Evolutionary conservation across 2,888 invertebrate genomes (phyloP).

Genomic region (Parasteatoda lunata): DNA sequence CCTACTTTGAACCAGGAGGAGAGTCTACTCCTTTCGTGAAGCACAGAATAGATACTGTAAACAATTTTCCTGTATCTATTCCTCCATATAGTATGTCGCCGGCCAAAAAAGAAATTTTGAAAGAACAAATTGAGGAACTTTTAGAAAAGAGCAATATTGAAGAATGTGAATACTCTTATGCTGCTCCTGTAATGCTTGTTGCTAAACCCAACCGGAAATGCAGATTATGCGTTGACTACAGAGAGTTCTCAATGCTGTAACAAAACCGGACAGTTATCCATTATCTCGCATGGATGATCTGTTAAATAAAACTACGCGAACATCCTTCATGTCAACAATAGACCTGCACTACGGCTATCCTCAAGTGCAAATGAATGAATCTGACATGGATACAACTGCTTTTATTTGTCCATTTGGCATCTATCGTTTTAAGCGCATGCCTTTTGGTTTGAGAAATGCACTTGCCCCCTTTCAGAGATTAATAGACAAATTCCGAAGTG

Average conservation of each 20-base stretch:
- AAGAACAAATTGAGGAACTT: conserved; percentile 9
- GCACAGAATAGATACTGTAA: no score
- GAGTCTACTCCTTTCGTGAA: background rate
- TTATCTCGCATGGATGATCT: background rate
- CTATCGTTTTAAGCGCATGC: no score
- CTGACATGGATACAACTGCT: no score
- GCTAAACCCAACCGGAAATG: no score
- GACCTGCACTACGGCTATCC: background rate
- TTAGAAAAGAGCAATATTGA: background rate
- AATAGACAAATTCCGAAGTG: background rate
- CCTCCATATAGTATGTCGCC: no score
- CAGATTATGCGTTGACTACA: no score
- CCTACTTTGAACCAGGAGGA: background rate
- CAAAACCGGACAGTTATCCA: no score
- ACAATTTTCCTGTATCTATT: no score
- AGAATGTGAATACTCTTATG: background rate
- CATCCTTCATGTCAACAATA: background rate
- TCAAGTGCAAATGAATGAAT: background rate
- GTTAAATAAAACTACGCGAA: background rate
- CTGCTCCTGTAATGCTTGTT: no score
- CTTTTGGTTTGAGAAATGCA: no score
- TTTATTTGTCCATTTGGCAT: conserved; percentile 12
- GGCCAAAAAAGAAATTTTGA: no score
- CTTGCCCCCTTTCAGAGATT: background rate
- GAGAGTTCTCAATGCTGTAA: background rate